Evolutionary conservation across 2,113 vertebrate genomes (phyloP), one percentile per base, ranked within the genome.

Genomic region (Zosterops hypoxanthus): DNA sequence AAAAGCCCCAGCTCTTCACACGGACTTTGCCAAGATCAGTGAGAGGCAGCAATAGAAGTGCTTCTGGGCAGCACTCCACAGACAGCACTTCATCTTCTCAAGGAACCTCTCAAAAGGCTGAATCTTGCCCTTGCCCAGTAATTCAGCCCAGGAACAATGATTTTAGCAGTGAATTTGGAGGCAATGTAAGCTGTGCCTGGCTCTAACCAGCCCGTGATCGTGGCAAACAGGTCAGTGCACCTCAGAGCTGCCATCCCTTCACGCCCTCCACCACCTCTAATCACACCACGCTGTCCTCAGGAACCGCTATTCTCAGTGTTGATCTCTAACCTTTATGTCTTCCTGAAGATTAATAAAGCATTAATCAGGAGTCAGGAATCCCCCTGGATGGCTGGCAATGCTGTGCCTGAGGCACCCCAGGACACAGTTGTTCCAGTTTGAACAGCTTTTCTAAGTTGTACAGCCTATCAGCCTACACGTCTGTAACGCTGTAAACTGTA

Each of bases 401-500:
- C 61, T 42, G 44, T 8, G 46, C 83, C 11, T 6, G 31, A 34
- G 21, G 31, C 31, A 11, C 9, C 14, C 18, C 63, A 33, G 36
- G 36, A 44, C 22, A 23, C 1, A 5, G 7, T 0, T 34, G 19
- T 0, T 9, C 36, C 59, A 36, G 57, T 4, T 36, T 36, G 36
- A 41, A 28, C 12, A 41, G 59, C 36, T 61, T 36, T 60, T 36
- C 24, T 36, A 26, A 60, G 57, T 18, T 34, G 11, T 24, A 16
- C 56, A 57, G 15, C 8, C 59, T 61, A 50, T 28, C 56, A 63
- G 56, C 29, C 78, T 33, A 76, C 64, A 44, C 1, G 5, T 26
- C 46, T 53, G 50, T n/a, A 65, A 57, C 33, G 46, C 7, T 18
- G 24, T 60, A 26, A 60, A 34, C 24, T 26, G 24, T 36, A 42